Conservation (phyloP, 2,888 invertebrate species). For the Allygus modestus region DNA sequence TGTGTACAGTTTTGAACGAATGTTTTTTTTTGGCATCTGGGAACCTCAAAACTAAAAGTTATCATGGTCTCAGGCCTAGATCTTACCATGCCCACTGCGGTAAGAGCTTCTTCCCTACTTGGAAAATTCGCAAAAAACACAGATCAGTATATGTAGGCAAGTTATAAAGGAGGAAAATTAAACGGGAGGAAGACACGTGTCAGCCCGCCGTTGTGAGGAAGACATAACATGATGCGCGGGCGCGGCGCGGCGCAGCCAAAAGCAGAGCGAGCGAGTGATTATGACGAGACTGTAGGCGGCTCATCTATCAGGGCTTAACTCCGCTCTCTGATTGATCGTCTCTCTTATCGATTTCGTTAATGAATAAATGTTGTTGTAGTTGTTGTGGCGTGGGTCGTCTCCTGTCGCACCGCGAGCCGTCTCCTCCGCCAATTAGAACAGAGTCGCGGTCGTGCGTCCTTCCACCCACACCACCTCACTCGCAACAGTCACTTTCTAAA, state of each 20-base stretch:
- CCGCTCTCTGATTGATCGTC: conserved; percentile 56
- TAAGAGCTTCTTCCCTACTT: no score
- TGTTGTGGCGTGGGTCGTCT: conserved; percentile 37
- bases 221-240: neutral
- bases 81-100: no score
- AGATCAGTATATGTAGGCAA: no score
- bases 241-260: neutral
- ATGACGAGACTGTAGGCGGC: conserved; percentile 56
- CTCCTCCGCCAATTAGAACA: conserved; percentile 46
- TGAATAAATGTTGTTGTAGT: conserved; percentile 61
- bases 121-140: no score
- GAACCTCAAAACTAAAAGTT: no score
- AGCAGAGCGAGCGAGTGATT: conserved; percentile 37
- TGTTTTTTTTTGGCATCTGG: no score
- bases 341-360: conserved; percentile 61
- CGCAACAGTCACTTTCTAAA: conserved; percentile 10
- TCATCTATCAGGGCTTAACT: conserved; percentile 22
- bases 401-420: conserved; percentile 46
- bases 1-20: no score
- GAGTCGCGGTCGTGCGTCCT: conserved; percentile 32
- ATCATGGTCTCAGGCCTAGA: no score
- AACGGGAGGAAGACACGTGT: neutral
- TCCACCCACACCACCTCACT: neutral
- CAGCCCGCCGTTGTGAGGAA: neutral
- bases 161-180: no score